Evolutionary conservation across 2,888 invertebrate genomes (phyloP).

Genomic region (Diloba caeruleocephala): DNA sequence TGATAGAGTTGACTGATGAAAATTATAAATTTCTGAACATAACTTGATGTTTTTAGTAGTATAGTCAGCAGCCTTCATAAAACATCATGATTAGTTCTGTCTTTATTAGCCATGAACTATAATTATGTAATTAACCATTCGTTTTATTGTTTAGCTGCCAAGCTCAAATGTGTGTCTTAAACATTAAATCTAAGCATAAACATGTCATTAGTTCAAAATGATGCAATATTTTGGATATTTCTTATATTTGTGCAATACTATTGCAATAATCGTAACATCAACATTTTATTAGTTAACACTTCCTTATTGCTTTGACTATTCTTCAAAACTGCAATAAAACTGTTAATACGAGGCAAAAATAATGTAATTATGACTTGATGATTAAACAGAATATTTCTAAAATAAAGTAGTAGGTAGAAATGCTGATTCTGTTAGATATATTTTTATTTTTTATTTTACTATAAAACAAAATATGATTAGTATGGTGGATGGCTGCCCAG

Average conservation of each 20-base stretch:
- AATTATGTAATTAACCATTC: constrained; percentile 1
- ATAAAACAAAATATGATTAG: too few relatives aligned
- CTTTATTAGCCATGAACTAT: not conserved
- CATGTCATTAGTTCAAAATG: constrained; percentile 2
- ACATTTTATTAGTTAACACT: constrained; percentile 1
- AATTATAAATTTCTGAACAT: not conserved
- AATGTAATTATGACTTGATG: too few relatives aligned
- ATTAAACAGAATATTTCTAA: too few relatives aligned
- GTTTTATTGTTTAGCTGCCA: not conserved
- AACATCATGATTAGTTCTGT: not conserved
- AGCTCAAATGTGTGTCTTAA: not conserved
- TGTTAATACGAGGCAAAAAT: constrained; percentile 9
- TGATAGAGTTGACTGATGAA: too few relatives aligned
- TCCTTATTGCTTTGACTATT: constrained; percentile 7
- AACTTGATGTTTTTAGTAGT: not conserved
- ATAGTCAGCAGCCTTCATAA: not conserved
- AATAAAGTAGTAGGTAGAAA: too few relatives aligned
- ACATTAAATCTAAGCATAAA: too few relatives aligned
- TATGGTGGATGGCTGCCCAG: too few relatives aligned
- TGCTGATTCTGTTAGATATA: too few relatives aligned
- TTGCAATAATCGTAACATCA: constrained; percentile 12
- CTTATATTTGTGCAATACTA: constrained; percentile 38
- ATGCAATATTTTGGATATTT: constrained; percentile 27
- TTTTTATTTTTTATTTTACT: too few relatives aligned
- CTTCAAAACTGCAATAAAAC: not conserved